These are phyloP conservation scores for Enteromius radiatus DNA, from an alignment of 2,797 vertebrate species.

Conservation along the genomic window DNA sequence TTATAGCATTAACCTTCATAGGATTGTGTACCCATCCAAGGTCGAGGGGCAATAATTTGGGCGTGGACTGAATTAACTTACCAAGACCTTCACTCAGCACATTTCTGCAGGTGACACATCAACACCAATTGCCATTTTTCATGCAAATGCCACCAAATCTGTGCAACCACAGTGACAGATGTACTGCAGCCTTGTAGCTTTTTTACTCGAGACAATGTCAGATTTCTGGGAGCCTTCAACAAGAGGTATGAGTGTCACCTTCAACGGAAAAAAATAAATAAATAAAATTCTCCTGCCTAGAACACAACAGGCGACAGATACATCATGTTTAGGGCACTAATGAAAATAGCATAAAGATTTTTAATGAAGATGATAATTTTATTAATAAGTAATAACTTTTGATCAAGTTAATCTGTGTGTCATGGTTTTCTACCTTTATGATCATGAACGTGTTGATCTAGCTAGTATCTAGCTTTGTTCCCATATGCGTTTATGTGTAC, in stretches of 20 bases:
- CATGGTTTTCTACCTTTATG: neutral
- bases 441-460: no score
- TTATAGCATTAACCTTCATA: constrained; percentile 76
- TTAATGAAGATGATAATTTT: neutral
- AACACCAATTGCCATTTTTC: constrained; percentile 25
- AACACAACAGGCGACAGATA: neutral
- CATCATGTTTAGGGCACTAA: neutral
- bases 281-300: neutral
- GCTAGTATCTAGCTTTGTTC: no score
- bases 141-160: constrained; percentile 36
- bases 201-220: constrained; percentile 10
- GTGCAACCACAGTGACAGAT: constrained; percentile 33
- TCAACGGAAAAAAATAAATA: constrained; percentile 23
- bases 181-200: constrained; percentile 33
- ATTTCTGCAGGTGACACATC: constrained; percentile 53
- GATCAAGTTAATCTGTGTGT: neutral
- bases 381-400: neutral
- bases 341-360: neutral
- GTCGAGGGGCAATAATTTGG: constrained; percentile 74
- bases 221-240: constrained; percentile 21
- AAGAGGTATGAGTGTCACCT: constrained; percentile 1
- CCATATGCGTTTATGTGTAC: no score
- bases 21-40: constrained; percentile 72
- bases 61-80: constrained; percentile 67
- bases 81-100: constrained; percentile 67